phyloP scores from a whole-genome alignment of 2,888 invertebrate species.

The Spodoptera littoralis region DNA sequence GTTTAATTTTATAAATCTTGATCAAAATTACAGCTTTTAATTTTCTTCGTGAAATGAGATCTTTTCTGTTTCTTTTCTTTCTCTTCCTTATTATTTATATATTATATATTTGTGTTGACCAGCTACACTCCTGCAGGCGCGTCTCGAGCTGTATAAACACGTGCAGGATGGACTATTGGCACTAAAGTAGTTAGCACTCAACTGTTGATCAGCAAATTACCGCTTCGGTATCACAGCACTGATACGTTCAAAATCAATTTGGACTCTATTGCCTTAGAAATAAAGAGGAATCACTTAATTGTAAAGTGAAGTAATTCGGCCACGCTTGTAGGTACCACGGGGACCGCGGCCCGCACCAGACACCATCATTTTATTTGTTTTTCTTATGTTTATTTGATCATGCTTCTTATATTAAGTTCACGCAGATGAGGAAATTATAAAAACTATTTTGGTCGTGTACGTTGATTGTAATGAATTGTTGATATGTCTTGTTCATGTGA shows the following conservation, averaged over 20 bases:
- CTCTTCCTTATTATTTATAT: conserved; percentile 52
- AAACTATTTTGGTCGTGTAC: conserved; percentile 89
- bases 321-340: conserved; percentile 58
- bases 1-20: conserved; percentile 14
- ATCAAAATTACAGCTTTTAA: conserved; percentile 30
- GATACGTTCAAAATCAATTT: conserved; percentile 51
- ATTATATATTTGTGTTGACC: conserved; percentile 35
- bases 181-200: conserved; percentile 73
- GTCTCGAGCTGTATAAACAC: conserved; percentile 67
- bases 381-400: conserved; percentile 73
- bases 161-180: conserved; percentile 74
- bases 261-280: conserved; percentile 41
- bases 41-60: conserved; percentile 38
- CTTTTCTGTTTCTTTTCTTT: conserved; percentile 48
- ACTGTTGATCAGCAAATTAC: conserved; percentile 63
- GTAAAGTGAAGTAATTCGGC: conserved; percentile 28
- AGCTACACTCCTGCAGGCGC: conserved; percentile 44
- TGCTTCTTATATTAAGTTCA: conserved; percentile 79
- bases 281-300: conserved; percentile 38
- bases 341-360: conserved; percentile 79
- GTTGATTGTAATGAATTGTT: conserved; percentile 79
- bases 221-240: conserved; percentile 70
- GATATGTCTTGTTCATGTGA: conserved; percentile 88
- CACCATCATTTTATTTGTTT: conserved; percentile 68
- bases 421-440: conserved; percentile 78